Evolutionary conservation across 2,888 invertebrate species (phyloP), one percentile per base, ranked within the genome.

Genomic region (Geotrupes spiniger): DNA sequence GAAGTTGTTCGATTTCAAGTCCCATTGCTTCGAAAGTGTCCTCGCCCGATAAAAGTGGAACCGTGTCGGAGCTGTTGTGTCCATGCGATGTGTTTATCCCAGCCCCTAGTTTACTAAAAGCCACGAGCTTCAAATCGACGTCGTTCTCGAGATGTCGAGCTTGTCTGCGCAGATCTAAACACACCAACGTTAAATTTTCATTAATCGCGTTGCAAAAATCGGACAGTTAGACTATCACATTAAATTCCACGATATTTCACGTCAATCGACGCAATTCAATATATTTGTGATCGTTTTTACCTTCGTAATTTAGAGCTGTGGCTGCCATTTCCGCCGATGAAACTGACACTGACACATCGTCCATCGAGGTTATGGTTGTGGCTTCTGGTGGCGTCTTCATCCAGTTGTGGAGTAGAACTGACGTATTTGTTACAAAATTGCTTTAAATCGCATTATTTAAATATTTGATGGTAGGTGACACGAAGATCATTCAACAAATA

Each of bases 141-240:
- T 96, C 97, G 78, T 96, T 97, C 74, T 98, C 98, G 42, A 97
- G 74, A 51, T 88, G 85, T 49, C 97, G 79, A 1, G 98, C 97
- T 73, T 94, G 92, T 71, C 93, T 94, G 42, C 96, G 80, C 46
- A 96, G 74, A 72, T 92, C 96, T 94, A n/a, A n/a, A n/a, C n/a
- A n/a, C n/a, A n/a, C n/a, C n/a, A n/a, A 65, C 52, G 77, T 49
- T 53, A 36, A 10, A 45, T 16, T 16, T 12, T 38, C 6, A 3
- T 16, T 38, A n/a, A 4, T 21, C 21, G 21, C 4, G 21, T 21
- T 6, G 21, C 6, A n/a, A n/a, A n/a, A n/a, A 31, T n/a, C 8
- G 16, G 16, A 36, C 12, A 15, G 14, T 36, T n/a, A 36, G 11
- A 11, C n/a, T 4, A 1, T 6, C n/a, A 1, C n/a, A 12, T 5